phyloP scores from a whole-genome alignment of 2,888 invertebrate genomes.

The Linyphia triangularis region DNA sequence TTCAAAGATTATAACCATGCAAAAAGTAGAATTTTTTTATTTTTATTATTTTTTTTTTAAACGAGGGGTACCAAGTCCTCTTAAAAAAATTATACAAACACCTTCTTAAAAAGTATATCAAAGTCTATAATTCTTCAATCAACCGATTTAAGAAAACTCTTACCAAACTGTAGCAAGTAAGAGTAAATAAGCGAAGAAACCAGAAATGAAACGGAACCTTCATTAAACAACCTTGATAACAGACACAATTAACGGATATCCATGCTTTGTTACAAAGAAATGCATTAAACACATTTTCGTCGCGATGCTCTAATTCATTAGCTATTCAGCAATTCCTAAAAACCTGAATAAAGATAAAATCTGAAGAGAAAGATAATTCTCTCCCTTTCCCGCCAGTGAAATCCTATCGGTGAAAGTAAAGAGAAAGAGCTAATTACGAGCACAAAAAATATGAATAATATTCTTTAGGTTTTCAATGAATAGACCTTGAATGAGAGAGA shows the following conservation, averaged over 20 bases:
- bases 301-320: constrained; percentile 28
- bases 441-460: constrained; percentile 41
- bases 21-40: too few species aligned
- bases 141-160: too few species aligned
- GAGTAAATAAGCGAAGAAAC: too few species aligned
- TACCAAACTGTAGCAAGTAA: too few species aligned
- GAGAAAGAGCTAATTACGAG: constrained; percentile 46
- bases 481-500: constrained; percentile 45
- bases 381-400: neutral
- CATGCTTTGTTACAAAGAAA: neutral
- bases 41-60: too few species aligned
- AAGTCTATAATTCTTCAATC: too few species aligned
- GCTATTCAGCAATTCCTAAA: neutral
- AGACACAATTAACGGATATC: neutral
- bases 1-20: too few species aligned
- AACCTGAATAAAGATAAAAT: constrained; percentile 56
- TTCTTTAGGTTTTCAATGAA: constrained; percentile 61
- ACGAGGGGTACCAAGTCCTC: too few species aligned
- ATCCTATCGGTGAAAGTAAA: constrained; percentile 16
- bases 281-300: constrained; percentile 6
- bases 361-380: neutral
- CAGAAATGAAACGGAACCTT: too few species aligned
- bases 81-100: too few species aligned
- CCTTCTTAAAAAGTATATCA: too few species aligned
- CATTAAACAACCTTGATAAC: too few species aligned